Conservation (phyloP, 1,140 invertebrate genomes). For the Homalodisca vitripennis region DNA sequence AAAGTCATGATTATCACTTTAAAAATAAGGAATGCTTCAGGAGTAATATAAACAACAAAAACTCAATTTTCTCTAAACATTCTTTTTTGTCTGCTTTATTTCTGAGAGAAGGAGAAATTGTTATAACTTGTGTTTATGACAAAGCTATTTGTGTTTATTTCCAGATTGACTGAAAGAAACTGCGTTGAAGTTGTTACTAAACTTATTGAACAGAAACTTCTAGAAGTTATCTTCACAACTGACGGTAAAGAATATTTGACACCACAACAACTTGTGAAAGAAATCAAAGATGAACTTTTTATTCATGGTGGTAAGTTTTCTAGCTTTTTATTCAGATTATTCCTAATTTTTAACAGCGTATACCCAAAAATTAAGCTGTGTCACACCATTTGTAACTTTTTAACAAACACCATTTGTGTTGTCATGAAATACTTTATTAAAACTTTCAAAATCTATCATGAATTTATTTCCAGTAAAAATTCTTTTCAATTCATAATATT, state of each 20-base stretch:
- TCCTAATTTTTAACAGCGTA: too few species aligned
- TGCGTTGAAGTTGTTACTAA: constrained; percentile 95
- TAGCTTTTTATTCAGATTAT: too few species aligned
- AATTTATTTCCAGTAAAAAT: too few species aligned
- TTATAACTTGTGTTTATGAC: not conserved
- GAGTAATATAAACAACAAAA: not conserved
- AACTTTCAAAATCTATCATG: too few species aligned
- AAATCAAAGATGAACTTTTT: constrained; percentile 90
- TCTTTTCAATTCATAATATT: too few species aligned
- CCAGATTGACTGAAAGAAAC: constrained; percentile 93
- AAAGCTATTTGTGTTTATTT: constrained; percentile 45
- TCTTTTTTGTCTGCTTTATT: not conserved
- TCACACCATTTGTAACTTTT: too few species aligned
- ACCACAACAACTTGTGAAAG: constrained; percentile 80
- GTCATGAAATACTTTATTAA: too few species aligned
- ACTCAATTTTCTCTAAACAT: not conserved
- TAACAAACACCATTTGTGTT: too few species aligned
- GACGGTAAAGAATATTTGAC: constrained; percentile 99
- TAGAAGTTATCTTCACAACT: constrained; percentile 92
- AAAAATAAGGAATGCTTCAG: not conserved
- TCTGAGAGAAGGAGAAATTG: not conserved
- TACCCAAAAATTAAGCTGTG: too few species aligned
- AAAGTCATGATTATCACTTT: not conserved
- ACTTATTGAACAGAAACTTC: constrained; percentile 79
- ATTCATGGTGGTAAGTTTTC: constrained; percentile 67